phyloP scores from a whole-genome alignment of 2,113 vertebrate species.

The Tyrannus savana region DNA sequence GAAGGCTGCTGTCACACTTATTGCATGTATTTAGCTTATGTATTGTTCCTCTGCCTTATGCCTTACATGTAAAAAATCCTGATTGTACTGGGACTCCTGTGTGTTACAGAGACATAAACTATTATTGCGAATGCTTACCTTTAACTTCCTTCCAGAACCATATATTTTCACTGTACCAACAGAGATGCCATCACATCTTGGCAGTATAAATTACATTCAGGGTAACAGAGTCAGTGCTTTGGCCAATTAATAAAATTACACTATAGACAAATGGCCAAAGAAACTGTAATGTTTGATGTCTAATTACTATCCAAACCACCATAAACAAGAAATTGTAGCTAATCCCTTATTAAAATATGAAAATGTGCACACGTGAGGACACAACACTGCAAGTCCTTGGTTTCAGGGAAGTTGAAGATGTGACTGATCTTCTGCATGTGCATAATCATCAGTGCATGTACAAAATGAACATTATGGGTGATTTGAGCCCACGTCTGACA shows the following conservation, averaged over 20 bases:
- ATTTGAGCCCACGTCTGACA: background rate
- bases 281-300: background rate
- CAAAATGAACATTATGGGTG: background rate
- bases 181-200: background rate
- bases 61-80: background rate
- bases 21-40: background rate
- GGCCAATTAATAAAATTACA: slow-evolving; percentile 29
- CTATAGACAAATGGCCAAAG: background rate
- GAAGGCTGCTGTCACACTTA: background rate
- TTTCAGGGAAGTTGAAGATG: background rate
- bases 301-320: background rate
- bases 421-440: background rate
- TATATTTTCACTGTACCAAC: background rate
- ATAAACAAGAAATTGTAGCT: background rate
- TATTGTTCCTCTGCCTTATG: background rate
- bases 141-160: background rate
- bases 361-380: background rate
- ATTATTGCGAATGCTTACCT: background rate
- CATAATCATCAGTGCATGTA: background rate
- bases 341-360: background rate
- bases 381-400: background rate
- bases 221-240: background rate
- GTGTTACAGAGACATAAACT: background rate
- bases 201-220: slow-evolving; percentile 5
- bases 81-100: background rate